These are phyloP conservation scores for Rhinichthys klamathensis DNA, from an alignment of 2,113 vertebrate genomes.

Conservation along the genomic window DNA sequence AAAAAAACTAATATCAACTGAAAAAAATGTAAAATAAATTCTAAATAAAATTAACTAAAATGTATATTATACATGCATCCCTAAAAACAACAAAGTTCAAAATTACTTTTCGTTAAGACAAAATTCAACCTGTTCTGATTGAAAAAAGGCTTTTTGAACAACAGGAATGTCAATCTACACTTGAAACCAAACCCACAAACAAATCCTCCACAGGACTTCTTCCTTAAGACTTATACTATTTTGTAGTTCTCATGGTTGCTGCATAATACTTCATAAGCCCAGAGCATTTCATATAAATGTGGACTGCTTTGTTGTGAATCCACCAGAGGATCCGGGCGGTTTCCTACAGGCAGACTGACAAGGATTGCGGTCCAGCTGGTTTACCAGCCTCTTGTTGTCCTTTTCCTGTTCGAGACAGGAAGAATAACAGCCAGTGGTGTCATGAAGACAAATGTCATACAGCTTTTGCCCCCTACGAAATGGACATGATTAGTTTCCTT, in stretches of 20 bases:
- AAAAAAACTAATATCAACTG: not conserved
- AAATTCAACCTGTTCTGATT: not conserved
- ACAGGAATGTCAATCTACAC: not conserved
- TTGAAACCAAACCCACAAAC: conserved; percentile 17
- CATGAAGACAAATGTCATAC: not conserved
- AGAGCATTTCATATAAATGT: not conserved
- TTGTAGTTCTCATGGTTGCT: not conserved
- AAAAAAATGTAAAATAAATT: not conserved
- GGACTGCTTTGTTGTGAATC: conserved; percentile 28
- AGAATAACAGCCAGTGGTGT: conserved; percentile 26
- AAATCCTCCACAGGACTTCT: not conserved
- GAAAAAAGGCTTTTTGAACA: not conserved
- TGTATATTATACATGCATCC: not conserved
- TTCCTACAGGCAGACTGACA: conserved; percentile 12
- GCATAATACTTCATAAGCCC: not conserved
- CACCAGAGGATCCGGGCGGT: not conserved
- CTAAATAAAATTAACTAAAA: not conserved
- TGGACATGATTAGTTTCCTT: not conserved
- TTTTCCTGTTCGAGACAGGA: conserved; percentile 29
- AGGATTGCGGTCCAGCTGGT: conserved; percentile 25
- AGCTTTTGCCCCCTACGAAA: not conserved
- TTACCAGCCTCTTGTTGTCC: conserved; percentile 12
- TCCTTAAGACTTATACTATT: not conserved
- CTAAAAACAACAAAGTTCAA: not conserved
- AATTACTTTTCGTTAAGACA: not conserved